A percentile compares a stretch with the other conserved stretches of the same genome.
Conservation (phyloP, 2,797 vertebrate genomes). For the Echeneis naucrates region DNA sequence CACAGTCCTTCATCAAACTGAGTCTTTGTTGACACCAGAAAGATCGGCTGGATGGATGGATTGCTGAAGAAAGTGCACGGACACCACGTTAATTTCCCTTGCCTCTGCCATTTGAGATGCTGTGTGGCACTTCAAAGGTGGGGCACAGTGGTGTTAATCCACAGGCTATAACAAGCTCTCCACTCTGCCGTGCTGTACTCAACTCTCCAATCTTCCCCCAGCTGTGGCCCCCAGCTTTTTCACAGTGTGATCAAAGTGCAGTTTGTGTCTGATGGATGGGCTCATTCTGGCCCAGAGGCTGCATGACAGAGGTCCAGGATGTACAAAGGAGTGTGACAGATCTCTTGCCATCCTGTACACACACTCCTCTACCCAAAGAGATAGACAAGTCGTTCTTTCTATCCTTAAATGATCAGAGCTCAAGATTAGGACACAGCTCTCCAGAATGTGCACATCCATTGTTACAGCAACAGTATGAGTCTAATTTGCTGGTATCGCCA, state of each 20-base stretch:
- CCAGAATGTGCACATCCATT: background rate
- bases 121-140: slow-evolving; percentile 81
- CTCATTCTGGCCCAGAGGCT: slow-evolving; percentile 59
- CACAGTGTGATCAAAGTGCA: slow-evolving; percentile 84
- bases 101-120: slow-evolving; percentile 72
- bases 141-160: slow-evolving; percentile 75
- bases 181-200: slow-evolving; percentile 48
- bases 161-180: slow-evolving; percentile 43
- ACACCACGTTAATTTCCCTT: slow-evolving; percentile 74
- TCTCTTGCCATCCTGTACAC: slow-evolving; percentile 45
- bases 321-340: slow-evolving; percentile 70
- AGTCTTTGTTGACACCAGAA: slow-evolving; percentile 49
- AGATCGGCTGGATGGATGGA: slow-evolving; percentile 38
- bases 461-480: background rate
- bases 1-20: slow-evolving; percentile 40
- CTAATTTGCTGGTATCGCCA: background rate
- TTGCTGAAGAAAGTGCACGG: slow-evolving; percentile 57
- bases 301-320: slow-evolving; percentile 73
- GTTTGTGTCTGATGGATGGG: slow-evolving; percentile 77
- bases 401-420: slow-evolving; percentile 25
- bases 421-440: background rate
- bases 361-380: slow-evolving; percentile 15
- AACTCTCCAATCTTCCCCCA: slow-evolving; percentile 41
- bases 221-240: slow-evolving; percentile 66
- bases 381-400: background rate